Base-by-base conservation (phyloP, 2,888 invertebrate genomes). In the Hesperia comma region DNA sequence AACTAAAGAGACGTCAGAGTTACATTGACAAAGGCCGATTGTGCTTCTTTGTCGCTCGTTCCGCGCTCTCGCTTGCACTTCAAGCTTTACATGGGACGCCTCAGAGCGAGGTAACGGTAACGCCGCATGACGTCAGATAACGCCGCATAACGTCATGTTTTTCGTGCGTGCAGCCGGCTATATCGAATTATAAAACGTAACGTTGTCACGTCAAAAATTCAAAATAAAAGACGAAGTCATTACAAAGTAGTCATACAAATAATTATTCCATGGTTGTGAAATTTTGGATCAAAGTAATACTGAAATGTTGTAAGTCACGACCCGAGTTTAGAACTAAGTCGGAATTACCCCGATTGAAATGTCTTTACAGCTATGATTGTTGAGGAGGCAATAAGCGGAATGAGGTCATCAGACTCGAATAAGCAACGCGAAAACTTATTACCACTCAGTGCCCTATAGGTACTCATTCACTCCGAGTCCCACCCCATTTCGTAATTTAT, bases 401-500 rank as follows among this genome's bases (percentile, higher is more conserved):
- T 69, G 72, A 68, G 69, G 70, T 63, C 70, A 68, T 72, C 70
- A 69, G 70, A 70, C 68, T 69, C 58, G 68, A 69, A 63, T 69
- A 69, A 70, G 63, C 68, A 66, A 66, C 53, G 66, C 53, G 71
- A 68, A 71, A 71, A 70, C 67, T 70, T 69, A 70, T 68, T 61
- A 70, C 69, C 61, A 67, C 68, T 67, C 53, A 53, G 61, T 67
- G 69, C 70, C 69, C 77, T 76, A 72, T 58, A n/a, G n/a, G n/a
- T n/a, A 49, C 75, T 53, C 32, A 58, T 64, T 64, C 58, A 33
- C 57, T 75, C 75, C 69, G 70, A 75, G 73, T 77, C 75, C 76
- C 76, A 76, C 76, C 78, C 79, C 76, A 79, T 80, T 82, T 82
- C 77, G 77, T 80, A 78, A 84, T 84, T 84, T 82, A 80, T 82